A percentile compares a stretch with the other conserved stretches of the same genome.
These are phyloP conservation scores for Drosophila nigricruria DNA, from an alignment of 2,888 invertebrate species.

Conservation along the genomic window DNA sequence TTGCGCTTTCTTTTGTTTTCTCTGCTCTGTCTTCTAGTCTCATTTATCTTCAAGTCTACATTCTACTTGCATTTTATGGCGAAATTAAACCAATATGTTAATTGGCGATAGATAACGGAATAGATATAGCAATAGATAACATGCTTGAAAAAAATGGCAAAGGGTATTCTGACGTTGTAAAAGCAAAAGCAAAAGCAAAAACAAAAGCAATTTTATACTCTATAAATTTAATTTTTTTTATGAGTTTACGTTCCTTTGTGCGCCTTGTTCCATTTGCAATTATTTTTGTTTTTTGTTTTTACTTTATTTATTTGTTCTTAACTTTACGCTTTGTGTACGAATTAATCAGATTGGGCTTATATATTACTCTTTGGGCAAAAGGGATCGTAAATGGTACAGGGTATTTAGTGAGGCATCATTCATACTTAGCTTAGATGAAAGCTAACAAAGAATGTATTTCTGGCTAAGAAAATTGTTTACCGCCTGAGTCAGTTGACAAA, in stretches of 20 bases:
- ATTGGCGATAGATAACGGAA: conserved; percentile 7
- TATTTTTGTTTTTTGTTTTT: not conserved
- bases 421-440: not conserved
- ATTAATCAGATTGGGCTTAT: not conserved
- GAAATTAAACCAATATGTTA: conserved; percentile 64
- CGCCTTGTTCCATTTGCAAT: not conserved
- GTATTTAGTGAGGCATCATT: not conserved
- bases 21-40: conserved; percentile 34
- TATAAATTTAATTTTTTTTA: conserved; percentile 3
- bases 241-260: conserved; percentile 4
- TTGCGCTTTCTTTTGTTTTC: conserved; percentile 33
- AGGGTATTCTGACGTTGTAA: not conserved
- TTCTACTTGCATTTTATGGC: conserved; percentile 65
- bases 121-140: conserved; percentile 9
- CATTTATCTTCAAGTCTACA: conserved; percentile 6
- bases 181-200: not conserved
- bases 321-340: not conserved
- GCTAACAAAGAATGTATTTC: not conserved
- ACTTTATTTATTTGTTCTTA: not conserved
- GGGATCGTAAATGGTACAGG: not conserved
- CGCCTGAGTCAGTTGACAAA: conserved; percentile 1
- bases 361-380: not conserved
- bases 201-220: not conserved
- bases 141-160: not conserved
- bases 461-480: not conserved